phyloP scores from a whole-genome alignment of 53 echinoderm and acorn worm genomes.

The Mesocentrotus franciscanus region DNA sequence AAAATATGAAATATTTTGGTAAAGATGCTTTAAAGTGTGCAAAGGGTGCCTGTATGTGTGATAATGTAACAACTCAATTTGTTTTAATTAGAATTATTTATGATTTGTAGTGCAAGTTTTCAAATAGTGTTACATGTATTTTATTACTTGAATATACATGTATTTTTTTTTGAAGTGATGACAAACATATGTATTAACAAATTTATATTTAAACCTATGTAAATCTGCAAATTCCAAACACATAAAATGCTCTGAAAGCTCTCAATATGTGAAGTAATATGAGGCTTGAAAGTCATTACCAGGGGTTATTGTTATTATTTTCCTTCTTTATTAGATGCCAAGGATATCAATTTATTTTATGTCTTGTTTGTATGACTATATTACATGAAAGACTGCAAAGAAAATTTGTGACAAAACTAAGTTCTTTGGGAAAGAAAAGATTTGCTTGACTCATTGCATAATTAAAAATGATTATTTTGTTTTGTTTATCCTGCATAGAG shows the following conservation, averaged over 20 bases:
- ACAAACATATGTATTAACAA: neutral
- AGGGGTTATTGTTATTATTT: neutral
- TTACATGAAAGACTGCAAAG: no score
- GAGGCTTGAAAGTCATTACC: neutral
- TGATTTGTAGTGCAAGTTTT: slow-evolving; percentile 7
- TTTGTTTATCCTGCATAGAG: no score
- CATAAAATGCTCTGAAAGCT: neutral
- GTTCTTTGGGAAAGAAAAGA: no score
- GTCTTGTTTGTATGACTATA: no score
- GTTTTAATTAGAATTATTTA: neutral
- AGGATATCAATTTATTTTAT: no score
- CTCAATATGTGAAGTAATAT: no score
- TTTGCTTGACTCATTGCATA: no score
- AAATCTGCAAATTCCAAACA: neutral
- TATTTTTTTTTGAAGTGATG: neutral
- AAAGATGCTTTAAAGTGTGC: neutral
- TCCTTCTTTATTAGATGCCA: no score
- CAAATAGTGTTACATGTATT: neutral
- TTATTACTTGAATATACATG: neutral
- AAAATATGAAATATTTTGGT: neutral
- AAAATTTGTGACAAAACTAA: no score
- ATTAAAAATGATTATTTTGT: no score
- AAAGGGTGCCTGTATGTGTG: neutral
- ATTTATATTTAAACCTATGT: neutral
- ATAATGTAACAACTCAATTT: slow-evolving; percentile 18